Percentiles rank a stretch among this genome's conserved stretches.
Conservation (phyloP, 2,113 vertebrate species). For the Trematomus loennbergii region DNA sequence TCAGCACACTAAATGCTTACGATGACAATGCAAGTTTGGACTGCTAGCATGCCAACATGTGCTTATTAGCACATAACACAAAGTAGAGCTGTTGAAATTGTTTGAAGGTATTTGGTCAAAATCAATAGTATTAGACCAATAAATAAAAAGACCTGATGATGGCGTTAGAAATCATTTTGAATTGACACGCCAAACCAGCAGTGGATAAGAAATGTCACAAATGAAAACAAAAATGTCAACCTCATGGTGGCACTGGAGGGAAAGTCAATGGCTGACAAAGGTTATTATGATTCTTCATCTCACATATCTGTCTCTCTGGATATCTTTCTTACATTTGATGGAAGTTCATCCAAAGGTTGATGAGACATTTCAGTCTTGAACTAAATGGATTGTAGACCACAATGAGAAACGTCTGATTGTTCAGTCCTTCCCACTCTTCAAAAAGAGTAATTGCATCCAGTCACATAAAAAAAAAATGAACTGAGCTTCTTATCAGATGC, state of each 20-base stretch:
- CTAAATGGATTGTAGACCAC: too few species aligned
- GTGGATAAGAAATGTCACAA: too few species aligned
- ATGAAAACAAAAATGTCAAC: too few species aligned
- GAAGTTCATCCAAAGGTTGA: neutral
- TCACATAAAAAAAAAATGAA: conserved; percentile 41
- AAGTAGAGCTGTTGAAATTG: neutral
- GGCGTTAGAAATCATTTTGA: too few species aligned
- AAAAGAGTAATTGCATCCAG: conserved; percentile 27
- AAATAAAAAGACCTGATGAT: neutral
- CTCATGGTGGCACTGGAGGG: too few species aligned
- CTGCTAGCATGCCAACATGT: neutral
- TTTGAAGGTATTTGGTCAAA: neutral
- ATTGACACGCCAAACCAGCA: too few species aligned
- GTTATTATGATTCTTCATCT: neutral
- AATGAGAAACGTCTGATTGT: neutral
- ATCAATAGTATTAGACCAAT: neutral
- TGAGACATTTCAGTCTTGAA: neutral
- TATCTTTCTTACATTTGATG: neutral
- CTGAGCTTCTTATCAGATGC: conserved; percentile 57
- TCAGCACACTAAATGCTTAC: neutral
- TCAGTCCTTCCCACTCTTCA: neutral
- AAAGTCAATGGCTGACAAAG: neutral
- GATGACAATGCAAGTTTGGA: neutral
- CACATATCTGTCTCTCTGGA: too few species aligned
- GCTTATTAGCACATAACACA: neutral